phyloP scores from a whole-genome alignment of 2,113 vertebrate genomes.

The Equus quagga region DNA sequence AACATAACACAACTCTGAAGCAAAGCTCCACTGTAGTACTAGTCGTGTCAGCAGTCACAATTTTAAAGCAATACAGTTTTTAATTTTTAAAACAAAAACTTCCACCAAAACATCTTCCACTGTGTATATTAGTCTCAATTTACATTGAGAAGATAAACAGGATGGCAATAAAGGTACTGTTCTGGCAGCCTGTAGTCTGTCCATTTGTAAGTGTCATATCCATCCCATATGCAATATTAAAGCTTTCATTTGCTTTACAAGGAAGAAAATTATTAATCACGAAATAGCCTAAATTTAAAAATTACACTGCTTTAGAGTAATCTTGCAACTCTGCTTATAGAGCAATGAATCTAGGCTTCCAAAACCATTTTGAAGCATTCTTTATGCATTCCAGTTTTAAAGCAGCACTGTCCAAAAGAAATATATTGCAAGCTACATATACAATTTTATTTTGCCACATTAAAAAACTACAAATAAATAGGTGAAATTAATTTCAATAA shows the following conservation, averaged over 20 bases:
- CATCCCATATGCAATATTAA: slow-evolving; percentile 47
- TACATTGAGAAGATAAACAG: slow-evolving; percentile 22
- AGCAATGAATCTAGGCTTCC: slow-evolving; percentile 46
- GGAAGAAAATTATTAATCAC: slow-evolving; percentile 68
- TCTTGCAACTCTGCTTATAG: background rate
- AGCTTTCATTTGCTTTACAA: slow-evolving; percentile 46
- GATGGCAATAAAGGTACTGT: slow-evolving; percentile 35
- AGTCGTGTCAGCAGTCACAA: background rate
- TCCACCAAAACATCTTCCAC: slow-evolving; percentile 42
- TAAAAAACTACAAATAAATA: slow-evolving; percentile 18
- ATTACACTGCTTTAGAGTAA: slow-evolving; percentile 27
- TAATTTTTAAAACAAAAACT: background rate
- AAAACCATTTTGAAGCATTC: slow-evolving; percentile 43
- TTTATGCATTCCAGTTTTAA: slow-evolving; percentile 67
- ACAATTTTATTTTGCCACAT: background rate
- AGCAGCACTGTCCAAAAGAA: slow-evolving; percentile 22
- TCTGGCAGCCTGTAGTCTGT: background rate
- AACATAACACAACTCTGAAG: slow-evolving; percentile 41
- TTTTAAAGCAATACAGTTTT: background rate
- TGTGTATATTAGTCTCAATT: slow-evolving; percentile 20
- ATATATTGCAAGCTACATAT: background rate
- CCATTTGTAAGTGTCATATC: slow-evolving; percentile 56
- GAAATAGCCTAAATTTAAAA: slow-evolving; percentile 68
- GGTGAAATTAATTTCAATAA: background rate
- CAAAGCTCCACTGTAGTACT: background rate